phyloP scores from a whole-genome alignment of 1,140 invertebrate genomes.

The Spodoptera litura region DNA sequence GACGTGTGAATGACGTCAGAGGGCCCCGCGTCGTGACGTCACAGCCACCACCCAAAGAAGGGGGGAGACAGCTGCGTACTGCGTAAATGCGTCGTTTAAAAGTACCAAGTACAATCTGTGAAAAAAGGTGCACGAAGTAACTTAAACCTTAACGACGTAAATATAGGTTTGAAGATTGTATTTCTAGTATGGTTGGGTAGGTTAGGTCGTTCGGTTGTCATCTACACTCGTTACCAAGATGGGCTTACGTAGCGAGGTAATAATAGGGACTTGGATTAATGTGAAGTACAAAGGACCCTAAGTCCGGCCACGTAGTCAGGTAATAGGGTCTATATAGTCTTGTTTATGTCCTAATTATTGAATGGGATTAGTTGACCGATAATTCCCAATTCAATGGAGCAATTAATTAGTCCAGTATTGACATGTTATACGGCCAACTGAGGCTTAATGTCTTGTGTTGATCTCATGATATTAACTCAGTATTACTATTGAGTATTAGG shows the following conservation, averaged over 20 bases:
- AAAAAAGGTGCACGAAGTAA: not conserved
- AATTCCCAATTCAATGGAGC: constrained; percentile 20
- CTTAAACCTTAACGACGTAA: not conserved
- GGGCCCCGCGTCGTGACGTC: constrained; percentile 62
- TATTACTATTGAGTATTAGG: no score
- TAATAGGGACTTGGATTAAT: constrained; percentile 4
- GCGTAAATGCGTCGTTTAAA: constrained; percentile 59
- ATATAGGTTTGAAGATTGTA: not conserved
- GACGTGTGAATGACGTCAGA: constrained; percentile 62
- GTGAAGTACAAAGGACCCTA: not conserved
- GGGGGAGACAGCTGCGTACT: constrained; percentile 56
- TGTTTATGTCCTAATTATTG: constrained; percentile 4
- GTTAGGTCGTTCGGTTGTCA: constrained; percentile 36
- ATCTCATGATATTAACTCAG: not conserved
- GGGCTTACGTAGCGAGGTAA: constrained; percentile 7
- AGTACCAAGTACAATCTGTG: constrained; percentile 24
- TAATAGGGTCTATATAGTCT: not conserved
- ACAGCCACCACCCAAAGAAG: constrained; percentile 28
- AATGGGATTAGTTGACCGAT: constrained; percentile 8
- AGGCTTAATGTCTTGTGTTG: not conserved
- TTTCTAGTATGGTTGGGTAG: constrained; percentile 25
- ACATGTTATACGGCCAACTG: constrained; percentile 6
- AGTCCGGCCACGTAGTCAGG: not conserved
- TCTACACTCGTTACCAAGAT: constrained; percentile 36
- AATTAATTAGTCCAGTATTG: constrained; percentile 17